A percentile compares a stretch with the other conserved stretches of the same genome.
phyloP scores from a whole-genome alignment of 2,888 invertebrate genomes.

The Sminthurides aquaticus region DNA sequence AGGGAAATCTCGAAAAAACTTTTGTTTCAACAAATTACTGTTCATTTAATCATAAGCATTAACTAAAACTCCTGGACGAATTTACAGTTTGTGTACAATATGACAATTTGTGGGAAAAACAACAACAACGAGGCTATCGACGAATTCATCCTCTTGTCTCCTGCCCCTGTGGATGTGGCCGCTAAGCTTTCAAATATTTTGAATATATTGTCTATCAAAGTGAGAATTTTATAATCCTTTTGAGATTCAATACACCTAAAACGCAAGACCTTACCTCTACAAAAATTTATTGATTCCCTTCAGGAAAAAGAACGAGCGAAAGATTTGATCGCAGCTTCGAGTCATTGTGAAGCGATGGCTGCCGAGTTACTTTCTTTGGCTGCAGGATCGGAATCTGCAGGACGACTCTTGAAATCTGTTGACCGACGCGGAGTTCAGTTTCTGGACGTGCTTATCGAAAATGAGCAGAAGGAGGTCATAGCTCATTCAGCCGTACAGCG shows the following conservation, averaged over 20 bases:
- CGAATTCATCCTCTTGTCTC: conserved; percentile 95
- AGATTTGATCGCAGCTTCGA: conserved; percentile 89
- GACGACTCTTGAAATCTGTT: conserved; percentile 86
- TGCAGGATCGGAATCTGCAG: conserved; percentile 89
- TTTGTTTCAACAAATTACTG: too few relatives aligned
- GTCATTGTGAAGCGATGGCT: conserved; percentile 96
- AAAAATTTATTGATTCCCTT: not conserved
- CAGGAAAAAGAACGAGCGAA: conserved; percentile 95
- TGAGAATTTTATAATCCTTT: conserved; percentile 22
- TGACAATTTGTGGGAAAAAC: conserved; percentile 96
- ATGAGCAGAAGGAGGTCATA: conserved; percentile 89
- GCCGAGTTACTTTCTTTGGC: conserved; percentile 89
- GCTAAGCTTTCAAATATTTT: conserved; percentile 93
- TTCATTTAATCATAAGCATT: too few relatives aligned
- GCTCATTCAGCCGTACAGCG: conserved; percentile 96
- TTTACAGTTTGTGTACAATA: conserved; percentile 82
- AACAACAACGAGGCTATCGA: conserved; percentile 92
- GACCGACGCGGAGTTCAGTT: conserved; percentile 91
- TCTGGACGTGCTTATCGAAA: conserved; percentile 92
- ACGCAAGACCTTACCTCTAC: not conserved
- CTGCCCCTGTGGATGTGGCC: conserved; percentile 98
- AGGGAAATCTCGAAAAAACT: conserved; percentile 29
- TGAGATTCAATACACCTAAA: too few relatives aligned
- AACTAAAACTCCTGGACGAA: too few relatives aligned
- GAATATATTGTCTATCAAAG: conserved; percentile 75